These are phyloP conservation scores for Cremastinae sp. DNA, from an alignment of 2,888 invertebrate species.

Conservation along the genomic window DNA sequence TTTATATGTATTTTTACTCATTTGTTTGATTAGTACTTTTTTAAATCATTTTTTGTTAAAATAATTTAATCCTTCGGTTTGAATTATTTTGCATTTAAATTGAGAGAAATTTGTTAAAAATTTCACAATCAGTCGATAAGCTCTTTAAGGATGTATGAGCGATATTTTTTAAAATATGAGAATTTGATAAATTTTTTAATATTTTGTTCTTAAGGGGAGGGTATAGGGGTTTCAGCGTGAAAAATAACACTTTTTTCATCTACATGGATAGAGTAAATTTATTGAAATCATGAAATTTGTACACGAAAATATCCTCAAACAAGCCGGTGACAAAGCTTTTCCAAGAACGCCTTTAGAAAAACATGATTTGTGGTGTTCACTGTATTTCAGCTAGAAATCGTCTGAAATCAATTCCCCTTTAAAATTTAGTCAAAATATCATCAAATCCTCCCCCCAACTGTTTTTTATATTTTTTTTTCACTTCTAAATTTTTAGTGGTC, in stretches of 20 bases:
- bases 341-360: slow-evolving; percentile 33
- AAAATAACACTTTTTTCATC: no score
- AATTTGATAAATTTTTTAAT: no score
- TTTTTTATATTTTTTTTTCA: slow-evolving; percentile 25
- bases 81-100: no score
- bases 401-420: slow-evolving; percentile 10
- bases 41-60: no score
- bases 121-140: slow-evolving; percentile 2
- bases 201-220: no score
- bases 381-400: slow-evolving; percentile 18
- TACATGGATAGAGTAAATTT: no score
- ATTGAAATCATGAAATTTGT: no score
- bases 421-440: slow-evolving; percentile 40
- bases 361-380: slow-evolving; percentile 28
- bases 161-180: slow-evolving; percentile 12
- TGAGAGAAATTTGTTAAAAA: not conserved
- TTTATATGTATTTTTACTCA: no score
- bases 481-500: slow-evolving; percentile 25
- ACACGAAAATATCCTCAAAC: no score
- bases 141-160: slow-evolving; percentile 3
- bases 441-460: slow-evolving; percentile 18
- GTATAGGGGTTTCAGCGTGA: no score
- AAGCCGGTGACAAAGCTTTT: slow-evolving; percentile 26
- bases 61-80: no score
- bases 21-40: no score